A percentile compares a stretch with the other conserved stretches of the same genome.
These are phyloP conservation scores for Pachycephala philippinensis DNA, from an alignment of 2,113 vertebrate genomes.

Conservation along the genomic window DNA sequence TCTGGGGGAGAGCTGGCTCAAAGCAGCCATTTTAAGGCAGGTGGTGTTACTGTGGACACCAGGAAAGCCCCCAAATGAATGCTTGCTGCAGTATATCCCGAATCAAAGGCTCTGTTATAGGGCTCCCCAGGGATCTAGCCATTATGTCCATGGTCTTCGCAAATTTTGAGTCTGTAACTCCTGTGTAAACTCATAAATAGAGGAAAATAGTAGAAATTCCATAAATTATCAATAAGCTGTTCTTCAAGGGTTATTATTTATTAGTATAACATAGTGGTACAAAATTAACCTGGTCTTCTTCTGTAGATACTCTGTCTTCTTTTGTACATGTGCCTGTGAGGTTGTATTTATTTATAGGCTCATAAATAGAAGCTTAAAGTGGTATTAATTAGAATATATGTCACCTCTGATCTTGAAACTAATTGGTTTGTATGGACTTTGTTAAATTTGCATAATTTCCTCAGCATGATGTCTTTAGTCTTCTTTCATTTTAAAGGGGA, in stretches of 20 bases:
- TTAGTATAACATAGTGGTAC: not conserved
- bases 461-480: not conserved
- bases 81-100: not conserved
- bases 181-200: not conserved
- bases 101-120: slow-evolving; percentile 25
- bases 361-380: slow-evolving; percentile 19
- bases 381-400: slow-evolving; percentile 25
- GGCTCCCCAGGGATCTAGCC: not conserved
- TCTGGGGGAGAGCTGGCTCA: not conserved
- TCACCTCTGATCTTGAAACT: slow-evolving; percentile 39
- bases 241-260: not conserved
- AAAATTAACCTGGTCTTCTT: not conserved
- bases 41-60: slow-evolving; percentile 38
- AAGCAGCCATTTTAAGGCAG: slow-evolving; percentile 38
- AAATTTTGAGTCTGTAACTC: not conserved
- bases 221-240: not conserved
- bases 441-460: slow-evolving; percentile 22
- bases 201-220: not conserved
- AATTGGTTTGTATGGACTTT: slow-evolving; percentile 1
- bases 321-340: not conserved
- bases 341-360: not conserved
- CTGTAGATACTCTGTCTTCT: not conserved
- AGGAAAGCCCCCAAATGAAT: slow-evolving; percentile 19
- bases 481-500: not conserved
- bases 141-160: not conserved